Base-by-base conservation (phyloP, 2,888 invertebrate genomes). In the Drosophila anomalipes region DNA sequence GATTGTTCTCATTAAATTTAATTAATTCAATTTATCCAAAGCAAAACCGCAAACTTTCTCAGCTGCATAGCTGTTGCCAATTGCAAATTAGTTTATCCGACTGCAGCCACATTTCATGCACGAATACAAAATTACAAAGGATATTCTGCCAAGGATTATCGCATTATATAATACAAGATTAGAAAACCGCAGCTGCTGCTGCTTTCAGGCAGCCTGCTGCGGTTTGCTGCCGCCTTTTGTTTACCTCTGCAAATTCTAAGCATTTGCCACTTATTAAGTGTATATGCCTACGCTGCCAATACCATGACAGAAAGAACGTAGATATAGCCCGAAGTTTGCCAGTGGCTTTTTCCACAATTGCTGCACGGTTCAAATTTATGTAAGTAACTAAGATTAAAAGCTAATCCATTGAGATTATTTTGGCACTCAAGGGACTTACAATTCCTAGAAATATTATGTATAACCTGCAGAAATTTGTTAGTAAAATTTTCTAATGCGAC, bases 61-160 rank as follows among this genome's bases (percentile, higher is more conserved):
- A 73, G 60, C 60, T 62, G 65, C 63, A 33, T 67, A 33, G 51
- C 74, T 49, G 56, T 61, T 64, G 57, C 51, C 61, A 87, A 79
- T 87, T 89, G 90, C 86, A 87, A 89, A 89, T 89, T 79, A 85
- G 70, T 87, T 73, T 66, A 79, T 37, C 62, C 59, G 74, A 54
- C 19, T 56, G 69, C 52, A 81, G 61, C 84, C 75, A 81, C 86
- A 83, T 89, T 89, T 83, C 82, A 89, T 81, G 89, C 83, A 81
- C 30, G 53, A 33, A 32, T 39, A 51, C 54, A 28, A 64, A 70
- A 71, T 60, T 49, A 52, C 71, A 67, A 72, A 58, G 62, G 30
- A 63, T 51, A 19, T 57, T 28, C 53, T 56, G 49, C 51, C 61
- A 65, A 68, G 51, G 16, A 59, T 69, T 41, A 39, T 69, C 39